Conservation (phyloP, 1,140 invertebrate species). For the Drosophila sucinea region DNA sequence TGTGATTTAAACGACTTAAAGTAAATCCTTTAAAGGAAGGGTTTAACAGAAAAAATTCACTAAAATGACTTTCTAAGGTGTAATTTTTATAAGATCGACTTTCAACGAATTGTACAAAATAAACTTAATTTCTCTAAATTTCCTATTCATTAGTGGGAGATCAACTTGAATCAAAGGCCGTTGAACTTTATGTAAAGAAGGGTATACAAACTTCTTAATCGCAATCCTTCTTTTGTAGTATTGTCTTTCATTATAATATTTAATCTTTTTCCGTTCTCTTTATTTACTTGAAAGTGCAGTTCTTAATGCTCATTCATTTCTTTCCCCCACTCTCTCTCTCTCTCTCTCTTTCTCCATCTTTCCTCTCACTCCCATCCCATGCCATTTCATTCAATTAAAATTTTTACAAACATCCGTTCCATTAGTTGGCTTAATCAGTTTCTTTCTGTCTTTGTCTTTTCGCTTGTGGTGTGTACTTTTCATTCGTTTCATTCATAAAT, state of each 20-base stretch:
- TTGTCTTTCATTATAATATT: slow-evolving; percentile 8
- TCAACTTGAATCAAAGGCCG: too few species aligned
- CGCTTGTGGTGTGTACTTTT: background rate
- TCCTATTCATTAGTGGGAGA: too few species aligned
- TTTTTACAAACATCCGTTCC: slow-evolving; percentile 12
- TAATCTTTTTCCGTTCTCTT: slow-evolving; percentile 3
- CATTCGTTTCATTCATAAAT: slow-evolving; percentile 2
- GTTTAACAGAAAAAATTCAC: too few species aligned
- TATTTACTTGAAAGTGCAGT: slow-evolving; percentile 4
- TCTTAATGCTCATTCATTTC: background rate
- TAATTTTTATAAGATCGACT: too few species aligned
- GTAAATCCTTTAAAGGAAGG: too few species aligned
- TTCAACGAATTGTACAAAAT: too few species aligned
- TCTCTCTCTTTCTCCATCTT: background rate
- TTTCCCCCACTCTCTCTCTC: background rate
- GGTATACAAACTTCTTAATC: background rate
- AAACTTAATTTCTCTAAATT: too few species aligned
- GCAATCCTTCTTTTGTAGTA: background rate
- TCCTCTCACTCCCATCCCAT: background rate
- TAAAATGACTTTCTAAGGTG: too few species aligned
- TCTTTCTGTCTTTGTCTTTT: slow-evolving; percentile 2
- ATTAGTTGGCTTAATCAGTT: slow-evolving; percentile 10
- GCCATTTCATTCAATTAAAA: slow-evolving; percentile 13
- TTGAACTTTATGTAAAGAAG: background rate
- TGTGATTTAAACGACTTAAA: too few species aligned